Evolutionary conservation across 2,888 invertebrate species (phyloP).

Genomic region (Eurois occulta): DNA sequence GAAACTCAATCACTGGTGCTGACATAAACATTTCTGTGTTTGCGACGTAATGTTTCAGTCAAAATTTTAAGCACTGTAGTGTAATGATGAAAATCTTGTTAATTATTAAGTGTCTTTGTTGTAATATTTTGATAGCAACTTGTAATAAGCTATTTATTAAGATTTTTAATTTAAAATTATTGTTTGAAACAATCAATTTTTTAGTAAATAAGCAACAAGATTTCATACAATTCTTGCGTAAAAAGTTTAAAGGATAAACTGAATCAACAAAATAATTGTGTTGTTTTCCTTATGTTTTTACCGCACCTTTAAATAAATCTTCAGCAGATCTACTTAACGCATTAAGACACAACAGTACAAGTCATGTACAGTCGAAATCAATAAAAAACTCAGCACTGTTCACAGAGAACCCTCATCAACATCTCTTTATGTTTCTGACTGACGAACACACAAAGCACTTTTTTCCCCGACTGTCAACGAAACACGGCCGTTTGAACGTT

Average conservation of each 20-base stretch:
- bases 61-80: not conserved
- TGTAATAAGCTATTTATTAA: not conserved
- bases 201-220: not conserved
- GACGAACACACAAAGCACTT: constrained; percentile 64
- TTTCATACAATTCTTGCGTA: not conserved
- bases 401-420: constrained; percentile 65
- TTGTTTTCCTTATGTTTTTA: not conserved
- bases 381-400: constrained; percentile 41
- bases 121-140: not conserved
- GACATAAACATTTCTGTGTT: constrained; percentile 39
- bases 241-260: not conserved
- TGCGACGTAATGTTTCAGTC: not conserved
- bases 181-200: not conserved
- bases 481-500: constrained; percentile 45
- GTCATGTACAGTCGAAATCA: constrained; percentile 46
- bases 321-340: constrained; percentile 8
- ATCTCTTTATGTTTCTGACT: constrained; percentile 65
- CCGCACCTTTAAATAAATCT: constrained; percentile 15
- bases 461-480: constrained; percentile 59
- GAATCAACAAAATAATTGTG: not conserved
- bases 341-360: constrained; percentile 36
- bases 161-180: not conserved
- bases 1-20: constrained; percentile 46
- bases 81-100: not conserved
- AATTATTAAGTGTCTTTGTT: not conserved